A percentile compares a stretch with the other conserved stretches of the same genome.
These are phyloP conservation scores for Cancer borealis DNA, from an alignment of 2,888 invertebrate species.

Conservation along the genomic window DNA sequence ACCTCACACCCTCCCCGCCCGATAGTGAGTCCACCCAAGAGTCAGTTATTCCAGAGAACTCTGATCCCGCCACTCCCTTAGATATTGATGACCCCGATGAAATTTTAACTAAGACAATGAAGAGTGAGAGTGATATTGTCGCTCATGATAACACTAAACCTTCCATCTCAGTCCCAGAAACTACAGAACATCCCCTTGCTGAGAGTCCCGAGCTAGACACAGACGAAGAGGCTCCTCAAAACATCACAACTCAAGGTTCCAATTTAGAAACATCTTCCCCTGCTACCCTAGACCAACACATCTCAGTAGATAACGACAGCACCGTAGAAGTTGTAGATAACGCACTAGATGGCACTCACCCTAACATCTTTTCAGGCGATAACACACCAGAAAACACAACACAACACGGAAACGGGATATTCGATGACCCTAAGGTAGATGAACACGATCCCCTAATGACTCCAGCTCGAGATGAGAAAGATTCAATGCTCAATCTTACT, in stretches of 20 bases:
- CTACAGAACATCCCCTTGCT: background rate
- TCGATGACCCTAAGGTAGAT: constrained; percentile 35
- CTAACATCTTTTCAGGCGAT: background rate
- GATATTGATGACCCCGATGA: background rate
- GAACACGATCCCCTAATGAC: background rate
- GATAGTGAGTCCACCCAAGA: background rate
- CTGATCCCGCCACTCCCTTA: background rate
- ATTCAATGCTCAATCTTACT: background rate
- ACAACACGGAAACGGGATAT: constrained; percentile 43
- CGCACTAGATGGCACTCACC: constrained; percentile 20
- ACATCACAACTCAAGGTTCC: background rate
- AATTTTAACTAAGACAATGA: background rate
- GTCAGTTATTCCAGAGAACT: background rate
- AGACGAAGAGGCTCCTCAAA: background rate
- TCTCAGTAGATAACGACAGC: background rate
- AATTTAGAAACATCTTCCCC: background rate
- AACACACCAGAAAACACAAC: constrained; percentile 28
- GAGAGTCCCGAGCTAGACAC: background rate
- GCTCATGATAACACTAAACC: background rate
- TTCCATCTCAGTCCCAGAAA: background rate
- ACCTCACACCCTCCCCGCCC: background rate
- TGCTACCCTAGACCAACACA: background rate
- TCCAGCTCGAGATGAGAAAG: background rate
- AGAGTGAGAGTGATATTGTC: background rate
- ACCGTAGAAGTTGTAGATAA: constrained; percentile 25